A percentile compares a stretch with the other conserved stretches of the same genome.
Conservation (phyloP, 2,797 vertebrate species). For the Scleropages formosus region DNA sequence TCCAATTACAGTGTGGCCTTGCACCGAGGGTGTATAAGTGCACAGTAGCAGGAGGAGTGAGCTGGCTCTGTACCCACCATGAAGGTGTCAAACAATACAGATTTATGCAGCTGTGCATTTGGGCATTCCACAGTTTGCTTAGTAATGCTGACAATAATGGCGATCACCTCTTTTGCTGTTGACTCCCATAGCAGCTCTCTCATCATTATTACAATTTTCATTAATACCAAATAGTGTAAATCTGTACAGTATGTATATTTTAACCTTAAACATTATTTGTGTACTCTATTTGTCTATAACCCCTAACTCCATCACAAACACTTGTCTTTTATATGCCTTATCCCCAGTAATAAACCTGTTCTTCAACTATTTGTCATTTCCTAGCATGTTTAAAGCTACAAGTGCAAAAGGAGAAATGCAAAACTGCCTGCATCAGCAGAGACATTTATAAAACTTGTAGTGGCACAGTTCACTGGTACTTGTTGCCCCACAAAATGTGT, state of each 20-base stretch:
- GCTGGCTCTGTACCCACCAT: slow-evolving; percentile 38
- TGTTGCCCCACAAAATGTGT: slow-evolving; percentile 70
- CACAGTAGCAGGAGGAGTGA: slow-evolving; percentile 46
- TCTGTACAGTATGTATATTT: too few relatives aligned
- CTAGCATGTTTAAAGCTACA: slow-evolving; percentile 52
- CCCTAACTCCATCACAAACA: background rate
- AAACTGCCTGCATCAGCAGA: background rate
- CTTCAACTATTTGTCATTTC: slow-evolving; percentile 38
- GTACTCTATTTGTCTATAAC: background rate
- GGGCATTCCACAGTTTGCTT: background rate
- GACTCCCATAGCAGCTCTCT: slow-evolving; percentile 1
- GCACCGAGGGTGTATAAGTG: slow-evolving; percentile 56
- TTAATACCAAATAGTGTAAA: too few relatives aligned
- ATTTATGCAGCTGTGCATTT: slow-evolving; percentile 21
- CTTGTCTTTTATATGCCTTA: background rate
- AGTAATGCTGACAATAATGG: background rate
- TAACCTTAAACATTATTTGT: background rate
- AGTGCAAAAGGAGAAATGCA: background rate
- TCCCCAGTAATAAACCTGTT: background rate
- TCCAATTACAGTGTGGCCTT: slow-evolving; percentile 73
- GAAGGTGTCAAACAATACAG: slow-evolving; percentile 38
- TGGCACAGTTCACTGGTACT: background rate
- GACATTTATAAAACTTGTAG: slow-evolving; percentile 6
- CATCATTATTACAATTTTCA: background rate
- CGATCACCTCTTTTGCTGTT: background rate